Conservation (phyloP, 64 coral and sea anemone genomes). For the Actinia equina region DNA sequence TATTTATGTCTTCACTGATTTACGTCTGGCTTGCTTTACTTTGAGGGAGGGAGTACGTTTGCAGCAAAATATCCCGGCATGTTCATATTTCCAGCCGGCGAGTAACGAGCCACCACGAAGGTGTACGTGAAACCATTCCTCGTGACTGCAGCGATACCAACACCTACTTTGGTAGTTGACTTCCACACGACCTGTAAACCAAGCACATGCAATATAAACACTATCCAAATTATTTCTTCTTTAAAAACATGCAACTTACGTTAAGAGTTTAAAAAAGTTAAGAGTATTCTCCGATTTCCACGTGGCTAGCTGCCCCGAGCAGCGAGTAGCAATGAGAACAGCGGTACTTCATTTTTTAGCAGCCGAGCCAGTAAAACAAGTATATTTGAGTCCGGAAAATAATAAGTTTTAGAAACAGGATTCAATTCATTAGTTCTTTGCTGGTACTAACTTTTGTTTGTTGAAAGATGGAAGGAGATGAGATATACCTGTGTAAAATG, state of each 20-base stretch:
- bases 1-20: neutral
- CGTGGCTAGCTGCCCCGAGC: too few species aligned
- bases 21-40: neutral
- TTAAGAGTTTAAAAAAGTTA: too few species aligned
- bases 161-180: slow-evolving; percentile 20
- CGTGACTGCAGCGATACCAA: neutral
- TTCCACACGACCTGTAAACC: slow-evolving; percentile 7
- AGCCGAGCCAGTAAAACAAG: too few species aligned
- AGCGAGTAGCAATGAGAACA: too few species aligned
- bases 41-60: neutral
- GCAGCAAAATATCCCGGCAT: neutral
- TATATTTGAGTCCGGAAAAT: too few species aligned
- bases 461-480: neutral
- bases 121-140: neutral
- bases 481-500: slow-evolving; percentile 25
- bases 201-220: neutral
- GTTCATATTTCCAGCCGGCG: slow-evolving; percentile 8
- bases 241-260: too few species aligned
- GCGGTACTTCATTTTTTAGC: too few species aligned
- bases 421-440: too few species aligned
- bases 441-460: too few species aligned
- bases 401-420: too few species aligned
- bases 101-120: slow-evolving; percentile 4
- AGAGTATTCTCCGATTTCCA: too few species aligned
- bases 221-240: too few species aligned